Evolutionary conservation across 23 tunicate species (phyloP).

Genomic region (Trididemnum clinides): DNA sequence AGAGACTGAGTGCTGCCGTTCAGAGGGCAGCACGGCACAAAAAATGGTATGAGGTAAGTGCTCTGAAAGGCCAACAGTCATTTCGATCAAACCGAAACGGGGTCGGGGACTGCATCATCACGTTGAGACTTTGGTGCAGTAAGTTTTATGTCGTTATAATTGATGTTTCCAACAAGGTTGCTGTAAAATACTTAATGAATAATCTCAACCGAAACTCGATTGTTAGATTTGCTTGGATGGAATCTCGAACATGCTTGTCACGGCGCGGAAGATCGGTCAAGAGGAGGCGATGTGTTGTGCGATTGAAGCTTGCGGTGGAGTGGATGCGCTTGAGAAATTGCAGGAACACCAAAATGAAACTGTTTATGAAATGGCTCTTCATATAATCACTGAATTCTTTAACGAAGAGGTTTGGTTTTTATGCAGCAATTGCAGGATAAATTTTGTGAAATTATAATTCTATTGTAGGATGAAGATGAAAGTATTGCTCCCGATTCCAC

Average conservation of each 20-base stretch:
- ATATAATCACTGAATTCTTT: constrained; percentile 80
- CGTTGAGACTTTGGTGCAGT: too few relatives aligned
- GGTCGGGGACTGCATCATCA: too few relatives aligned
- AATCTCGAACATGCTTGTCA: constrained; percentile 58
- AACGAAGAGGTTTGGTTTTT: constrained; percentile 47
- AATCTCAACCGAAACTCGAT: too few relatives aligned
- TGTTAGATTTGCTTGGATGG: constrained; percentile 78
- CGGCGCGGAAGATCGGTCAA: constrained; percentile 65
- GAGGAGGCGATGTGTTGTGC: constrained; percentile 54
- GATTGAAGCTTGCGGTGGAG: constrained; percentile 88
- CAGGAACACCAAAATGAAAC: constrained; percentile 90
- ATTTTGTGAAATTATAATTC: background rate
- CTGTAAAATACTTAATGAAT: too few relatives aligned
- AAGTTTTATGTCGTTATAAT: too few relatives aligned
- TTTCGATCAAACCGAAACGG: too few relatives aligned
- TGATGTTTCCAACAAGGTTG: too few relatives aligned
- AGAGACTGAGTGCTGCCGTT: too few relatives aligned
- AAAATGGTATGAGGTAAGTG: too few relatives aligned
- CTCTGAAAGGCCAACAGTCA: too few relatives aligned
- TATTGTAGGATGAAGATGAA: constrained; percentile 55
- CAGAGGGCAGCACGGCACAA: too few relatives aligned
- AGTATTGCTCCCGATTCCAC: constrained; percentile 53
- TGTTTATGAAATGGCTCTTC: constrained; percentile 81
- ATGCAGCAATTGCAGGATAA: background rate
- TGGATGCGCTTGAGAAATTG: constrained; percentile 77